A percentile compares a stretch with the other conserved stretches of the same genome.
Conservation (phyloP, 2,888 invertebrate genomes). For the Drosophila fungiperda region DNA sequence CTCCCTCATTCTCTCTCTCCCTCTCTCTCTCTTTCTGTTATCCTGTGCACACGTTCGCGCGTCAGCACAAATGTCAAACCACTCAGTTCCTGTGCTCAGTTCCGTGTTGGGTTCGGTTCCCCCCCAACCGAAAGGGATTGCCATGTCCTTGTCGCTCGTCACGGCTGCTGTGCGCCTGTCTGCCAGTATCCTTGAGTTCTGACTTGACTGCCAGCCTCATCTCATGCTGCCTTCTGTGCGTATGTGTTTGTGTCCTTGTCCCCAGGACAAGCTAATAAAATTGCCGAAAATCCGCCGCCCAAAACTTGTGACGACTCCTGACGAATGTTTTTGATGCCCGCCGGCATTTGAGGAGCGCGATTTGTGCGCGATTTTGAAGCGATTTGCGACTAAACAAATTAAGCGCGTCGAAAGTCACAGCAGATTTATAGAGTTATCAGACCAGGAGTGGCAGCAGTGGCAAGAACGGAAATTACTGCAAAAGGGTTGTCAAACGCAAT, state of each 20-base stretch:
- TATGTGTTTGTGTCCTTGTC: conserved; percentile 38
- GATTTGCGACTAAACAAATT: conserved; percentile 71
- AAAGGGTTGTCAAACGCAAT: conserved; percentile 32
- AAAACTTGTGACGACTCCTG: conserved; percentile 63
- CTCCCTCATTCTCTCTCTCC: background rate
- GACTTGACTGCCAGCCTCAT: conserved; percentile 19
- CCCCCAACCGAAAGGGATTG: conserved; percentile 9
- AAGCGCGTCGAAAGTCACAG: conserved; percentile 77
- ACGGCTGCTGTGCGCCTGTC: conserved; percentile 74
- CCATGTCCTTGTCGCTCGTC: conserved; percentile 42
- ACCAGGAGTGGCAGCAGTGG: background rate
- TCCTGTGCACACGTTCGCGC: conserved; percentile 81
- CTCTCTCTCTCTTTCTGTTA: background rate
- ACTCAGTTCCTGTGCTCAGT: conserved; percentile 64
- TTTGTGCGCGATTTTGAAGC: conserved; percentile 58
- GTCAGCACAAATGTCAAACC: conserved; percentile 82
- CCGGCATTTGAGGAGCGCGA: conserved; percentile 53
- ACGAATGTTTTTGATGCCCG: conserved; percentile 59
- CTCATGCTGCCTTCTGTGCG: conserved; percentile 7
- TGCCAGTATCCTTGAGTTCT: conserved; percentile 69
- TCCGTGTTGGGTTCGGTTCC: conserved; percentile 9
- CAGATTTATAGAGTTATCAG: conserved; percentile 39
- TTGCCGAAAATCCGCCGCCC: conserved; percentile 66
- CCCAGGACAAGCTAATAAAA: conserved; percentile 77
- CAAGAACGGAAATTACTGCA: conserved; percentile 53